Conservation (phyloP, 1,140 invertebrate species). For the Holcopasites calliopsidis region DNA sequence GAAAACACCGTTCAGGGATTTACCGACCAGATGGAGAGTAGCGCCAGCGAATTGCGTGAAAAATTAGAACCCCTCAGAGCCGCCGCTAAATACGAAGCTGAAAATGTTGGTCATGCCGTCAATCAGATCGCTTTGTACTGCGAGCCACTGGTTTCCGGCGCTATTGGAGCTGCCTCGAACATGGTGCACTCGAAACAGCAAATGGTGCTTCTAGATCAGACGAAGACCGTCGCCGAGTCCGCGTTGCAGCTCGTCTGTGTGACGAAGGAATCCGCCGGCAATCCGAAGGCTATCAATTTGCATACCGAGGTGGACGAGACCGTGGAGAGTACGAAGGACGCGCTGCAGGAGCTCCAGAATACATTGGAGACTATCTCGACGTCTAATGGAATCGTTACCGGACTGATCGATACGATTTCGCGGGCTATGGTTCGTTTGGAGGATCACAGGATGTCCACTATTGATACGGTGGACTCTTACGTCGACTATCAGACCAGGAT, state of each 20-base stretch:
- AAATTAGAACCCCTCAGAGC: constrained; percentile 89
- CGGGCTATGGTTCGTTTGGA: constrained; percentile 91
- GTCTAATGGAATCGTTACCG: constrained; percentile 90
- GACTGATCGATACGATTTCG: constrained; percentile 94
- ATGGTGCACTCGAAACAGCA: constrained; percentile 95
- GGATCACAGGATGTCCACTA: constrained; percentile 81
- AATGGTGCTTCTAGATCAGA: constrained; percentile 92
- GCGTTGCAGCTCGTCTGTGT: constrained; percentile 91
- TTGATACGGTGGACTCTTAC: constrained; percentile 85
- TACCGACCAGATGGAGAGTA: constrained; percentile 88
- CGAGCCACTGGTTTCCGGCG: constrained; percentile 90
- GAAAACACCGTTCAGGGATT: constrained; percentile 91
- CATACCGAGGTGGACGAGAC: constrained; percentile 93
- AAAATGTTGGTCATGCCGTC: constrained; percentile 94
- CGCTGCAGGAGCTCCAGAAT: constrained; percentile 89
- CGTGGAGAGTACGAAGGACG: constrained; percentile 88
- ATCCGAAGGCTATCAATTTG: constrained; percentile 89
- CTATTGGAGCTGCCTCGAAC: constrained; percentile 93
- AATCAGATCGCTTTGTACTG: constrained; percentile 90
- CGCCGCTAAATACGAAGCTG: constrained; percentile 94
- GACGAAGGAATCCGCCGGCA: constrained; percentile 95
- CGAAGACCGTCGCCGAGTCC: constrained; percentile 96
- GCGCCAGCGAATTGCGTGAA: constrained; percentile 88
- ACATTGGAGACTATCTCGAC: constrained; percentile 92
- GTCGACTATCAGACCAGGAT: constrained; percentile 99